Base-by-base conservation (phyloP, 2,113 vertebrate species). In the Syngnathus scovelli region DNA sequence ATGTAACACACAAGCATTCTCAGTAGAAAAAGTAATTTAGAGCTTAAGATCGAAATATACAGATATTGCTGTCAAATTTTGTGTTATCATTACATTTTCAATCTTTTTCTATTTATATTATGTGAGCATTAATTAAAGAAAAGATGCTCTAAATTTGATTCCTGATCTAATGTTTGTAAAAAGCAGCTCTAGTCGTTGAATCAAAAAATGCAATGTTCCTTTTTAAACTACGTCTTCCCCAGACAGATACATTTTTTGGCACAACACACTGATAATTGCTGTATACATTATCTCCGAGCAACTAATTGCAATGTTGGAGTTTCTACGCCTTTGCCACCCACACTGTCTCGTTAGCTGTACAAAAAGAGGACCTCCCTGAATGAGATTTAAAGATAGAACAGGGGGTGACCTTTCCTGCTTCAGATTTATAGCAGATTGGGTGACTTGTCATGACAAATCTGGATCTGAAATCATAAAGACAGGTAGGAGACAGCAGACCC, bases 391-490 rank as follows among this genome's bases (percentile, higher is more conserved):
- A 21, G 52, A 41, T 41, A 9, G 7, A 12, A 54, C 13, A 33
- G 60, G 67, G 2, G 38, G 39, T 54, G 16, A 63, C 41, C 59
- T 39, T 61, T 41, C 10, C 59, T 21, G n/a, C 2, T 21, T 41
- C 52, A 27, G 21, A 55, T 39, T 39, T 21, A 12, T 61, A n/a
- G 41, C 59, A 21, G 19, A 61, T 41, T 60, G 60, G 43, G 58
- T 67, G 76, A 71, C 66, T 37, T 21, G 19, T 10, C 9, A 41
- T 61, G 4, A 21, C 19, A 61, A 41, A 61, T 61, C 10, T 64
- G 18, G 18, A 48, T n/a, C 37, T 51, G 27, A 51, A 51, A 48
- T n/a, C 21, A 51, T n/a, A 49, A 10, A 10, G 18, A 49, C 44
- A 51, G 19, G 7, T 37, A n/a, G 63, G 33, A 51, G 46, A 49